Evolutionary conservation across 2,888 invertebrate species (phyloP), one percentile per base, ranked within the genome.

Genomic region (Tetranychus truncatus): DNA sequence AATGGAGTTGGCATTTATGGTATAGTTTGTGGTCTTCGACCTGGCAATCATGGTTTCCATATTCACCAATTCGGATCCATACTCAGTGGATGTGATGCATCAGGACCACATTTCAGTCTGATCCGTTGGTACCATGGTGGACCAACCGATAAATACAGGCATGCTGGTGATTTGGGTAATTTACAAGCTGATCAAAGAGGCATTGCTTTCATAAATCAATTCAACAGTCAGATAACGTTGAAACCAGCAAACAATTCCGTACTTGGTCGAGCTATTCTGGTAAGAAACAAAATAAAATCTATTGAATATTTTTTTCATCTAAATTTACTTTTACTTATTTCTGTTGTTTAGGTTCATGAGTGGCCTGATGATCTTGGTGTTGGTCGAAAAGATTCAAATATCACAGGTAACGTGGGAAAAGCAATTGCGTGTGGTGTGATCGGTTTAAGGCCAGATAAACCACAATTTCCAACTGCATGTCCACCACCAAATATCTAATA

Each of bases 381-480:
- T 74, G 84, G 84, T 18, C 78, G 84, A 76, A 81, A 80, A n/a
- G 80, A 79, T 7, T 85, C 85, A 1, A 80, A 83, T 74, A 81
- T 80, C 1, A 84, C 84, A 0, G 86, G 86, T 3, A 85, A 85
- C 78, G 84, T 85, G 1, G 86, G 85, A 1, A 80, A 81, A 0
- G 80, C 85, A 9, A 80, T 85, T 0, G 85, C 85, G 18, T 86
- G 86, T 77, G 85, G 83, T 9, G 83, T 85, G 76, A 84, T 86
- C 73, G 80, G 80, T n/a, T 69, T 78, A 24, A 20, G 69, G 5
- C 18, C 20, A 24, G 69, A 69, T 20, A 69, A 69, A 4, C 21
- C 69, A 20, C 21, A 20, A 20, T 21, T 69, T 20, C 69, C 69
- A 20, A 20, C 21, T 21, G 21, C 11, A 9, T 69, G 69, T 69